These are phyloP conservation scores for Lagocephalus sceleratus DNA, from an alignment of 2,797 vertebrate species.

Conservation along the genomic window DNA sequence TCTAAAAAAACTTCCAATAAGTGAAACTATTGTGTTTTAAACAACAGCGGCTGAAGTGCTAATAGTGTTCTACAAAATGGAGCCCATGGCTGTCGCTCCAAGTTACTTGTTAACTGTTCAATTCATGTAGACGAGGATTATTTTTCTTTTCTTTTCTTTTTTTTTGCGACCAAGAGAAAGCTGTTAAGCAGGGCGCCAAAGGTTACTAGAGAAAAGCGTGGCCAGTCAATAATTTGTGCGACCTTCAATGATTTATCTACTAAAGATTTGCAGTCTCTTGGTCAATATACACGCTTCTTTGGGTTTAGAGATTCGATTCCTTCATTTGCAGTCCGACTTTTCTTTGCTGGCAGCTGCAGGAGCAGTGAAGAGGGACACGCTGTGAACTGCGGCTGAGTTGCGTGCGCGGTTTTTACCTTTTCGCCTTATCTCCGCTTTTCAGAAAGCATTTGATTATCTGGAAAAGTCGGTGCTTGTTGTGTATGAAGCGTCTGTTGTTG, in stretches of 20 bases:
- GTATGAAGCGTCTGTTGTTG: conserved; percentile 2
- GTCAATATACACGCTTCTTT: conserved; percentile 23
- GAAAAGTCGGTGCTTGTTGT: conserved; percentile 2
- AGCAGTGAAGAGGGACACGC: background rate
- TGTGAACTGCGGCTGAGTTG: conserved; percentile 8
- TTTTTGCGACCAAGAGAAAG: background rate
- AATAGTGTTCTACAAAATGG: too few relatives aligned
- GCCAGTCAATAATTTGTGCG: conserved; percentile 1
- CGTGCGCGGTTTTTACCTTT: conserved; percentile 15
- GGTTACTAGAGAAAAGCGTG: conserved; percentile 11
- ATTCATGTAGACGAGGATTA: too few relatives aligned
- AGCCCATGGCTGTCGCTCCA: too few relatives aligned
- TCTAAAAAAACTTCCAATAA: background rate
- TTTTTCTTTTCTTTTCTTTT: too few relatives aligned
- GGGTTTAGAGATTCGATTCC: conserved; percentile 21
- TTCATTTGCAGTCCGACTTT: conserved; percentile 1
- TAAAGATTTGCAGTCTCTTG: conserved; percentile 39
- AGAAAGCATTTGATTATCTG: background rate
- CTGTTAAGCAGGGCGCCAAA: conserved; percentile 17
- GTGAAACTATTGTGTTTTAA: too few relatives aligned
- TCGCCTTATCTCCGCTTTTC: background rate
- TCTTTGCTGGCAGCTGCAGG: conserved; percentile 1
- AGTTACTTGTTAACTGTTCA: too few relatives aligned
- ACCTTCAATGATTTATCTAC: conserved; percentile 44
- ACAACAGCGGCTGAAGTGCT: too few relatives aligned